Conservation (phyloP, 1,140 invertebrate genomes). For the Lepidotrigona ventralis region DNA sequence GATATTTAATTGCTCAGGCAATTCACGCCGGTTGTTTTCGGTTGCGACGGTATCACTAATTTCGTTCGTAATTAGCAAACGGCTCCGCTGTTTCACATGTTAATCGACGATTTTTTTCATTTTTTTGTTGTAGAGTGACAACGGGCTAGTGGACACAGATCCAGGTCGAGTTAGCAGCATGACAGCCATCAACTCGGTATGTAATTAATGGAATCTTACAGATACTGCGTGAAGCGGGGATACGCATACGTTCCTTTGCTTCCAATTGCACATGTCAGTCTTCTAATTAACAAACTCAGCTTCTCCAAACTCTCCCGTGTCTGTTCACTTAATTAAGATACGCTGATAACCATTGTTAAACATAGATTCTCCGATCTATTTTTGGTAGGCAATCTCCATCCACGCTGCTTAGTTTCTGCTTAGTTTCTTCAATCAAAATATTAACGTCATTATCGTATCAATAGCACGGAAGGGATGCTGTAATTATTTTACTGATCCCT, state of each 20-base stretch:
- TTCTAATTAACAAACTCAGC: background rate
- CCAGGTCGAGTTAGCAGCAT: conserved; percentile 78
- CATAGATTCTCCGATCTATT: too few species aligned
- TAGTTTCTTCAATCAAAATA: too few species aligned
- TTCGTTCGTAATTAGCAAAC: background rate
- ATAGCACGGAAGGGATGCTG: too few species aligned
- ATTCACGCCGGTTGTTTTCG: background rate
- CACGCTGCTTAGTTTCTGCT: too few species aligned
- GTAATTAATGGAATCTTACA: conserved; percentile 54
- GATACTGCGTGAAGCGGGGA: background rate
- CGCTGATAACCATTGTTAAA: background rate
- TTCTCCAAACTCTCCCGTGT: background rate
- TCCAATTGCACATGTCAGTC: background rate
- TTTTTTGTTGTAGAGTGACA: conserved; percentile 79
- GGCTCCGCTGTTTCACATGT: background rate
- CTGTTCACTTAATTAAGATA: background rate
- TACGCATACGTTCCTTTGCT: background rate
- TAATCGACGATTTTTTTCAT: conserved; percentile 47
- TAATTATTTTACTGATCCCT: too few species aligned
- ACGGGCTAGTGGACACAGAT: conserved; percentile 79
- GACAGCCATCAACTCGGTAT: conserved; percentile 81
- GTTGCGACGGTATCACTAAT: background rate
- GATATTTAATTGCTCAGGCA: background rate
- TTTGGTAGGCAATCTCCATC: too few species aligned
- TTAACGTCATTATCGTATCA: too few species aligned